Base-by-base conservation (phyloP, 2,113 vertebrate genomes). In the Brachyhypopomus occidentalis region DNA sequence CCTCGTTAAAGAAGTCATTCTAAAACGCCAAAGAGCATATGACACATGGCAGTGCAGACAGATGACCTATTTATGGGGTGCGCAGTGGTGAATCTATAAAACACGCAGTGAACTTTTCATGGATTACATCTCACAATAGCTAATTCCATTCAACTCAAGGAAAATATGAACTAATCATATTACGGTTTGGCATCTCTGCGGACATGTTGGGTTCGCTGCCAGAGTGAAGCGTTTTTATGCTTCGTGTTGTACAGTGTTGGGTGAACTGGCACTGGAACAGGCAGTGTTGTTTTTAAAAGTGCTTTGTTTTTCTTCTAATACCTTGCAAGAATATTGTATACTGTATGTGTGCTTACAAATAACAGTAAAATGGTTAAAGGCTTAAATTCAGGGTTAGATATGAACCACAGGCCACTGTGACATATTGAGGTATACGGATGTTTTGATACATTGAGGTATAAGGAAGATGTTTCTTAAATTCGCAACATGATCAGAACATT, bases 1-100 rank as follows among this genome's bases (percentile, higher is more conserved):
- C 87, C 90, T 93, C 87, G 90, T 92, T 92, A 92, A 91, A 89
- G 88, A 91, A 90, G 90, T 91, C 88, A 89, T 92, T 92, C 89
- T 84, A 82, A 90, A 87, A 87, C 88, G 84, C 90, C 22, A 90
- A 90, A 84, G 88, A 89, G 84, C 84, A 85, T 89, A 92, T 91
- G 89, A 92, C 91, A 92, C 91, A 92, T 90, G 82, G 79, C 88
- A 90, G 89, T 90, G 91, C 89, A 93, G 90, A 92, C 89, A 89
- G 89, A 87, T 92, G 92, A 92, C 91, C 92, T 90, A 92, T 93
- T 92, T 91, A 91, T 85, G 25, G 89, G 84, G 86, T 91, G 87
- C 89, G 90, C 91, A 91, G 89, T 89, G 81, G 87, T 85, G 86
- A 89, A 92, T 92, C 90, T 90, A 90, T 90, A 92, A 93, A 93